Percentiles rank a stretch among this genome's conserved stretches.
Conservation (phyloP, 2,113 vertebrate genomes). For the Chlorodrepanis virens region DNA sequence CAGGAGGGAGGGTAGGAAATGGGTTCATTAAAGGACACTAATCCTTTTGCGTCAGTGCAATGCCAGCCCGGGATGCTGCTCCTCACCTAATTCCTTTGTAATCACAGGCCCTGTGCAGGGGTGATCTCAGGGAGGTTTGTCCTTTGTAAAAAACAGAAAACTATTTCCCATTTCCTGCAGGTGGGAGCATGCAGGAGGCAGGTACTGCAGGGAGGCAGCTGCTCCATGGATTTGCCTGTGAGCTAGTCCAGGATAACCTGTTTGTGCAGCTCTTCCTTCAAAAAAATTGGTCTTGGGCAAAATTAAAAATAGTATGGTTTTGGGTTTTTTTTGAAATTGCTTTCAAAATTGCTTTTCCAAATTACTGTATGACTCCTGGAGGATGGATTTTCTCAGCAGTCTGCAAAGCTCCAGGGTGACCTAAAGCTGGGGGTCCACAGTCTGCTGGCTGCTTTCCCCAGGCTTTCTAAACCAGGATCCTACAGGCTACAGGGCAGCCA, state of each 20-base stretch:
- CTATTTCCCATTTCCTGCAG: slow-evolving; percentile 38
- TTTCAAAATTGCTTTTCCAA: neutral
- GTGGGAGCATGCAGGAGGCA: neutral
- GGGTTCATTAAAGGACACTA: neutral
- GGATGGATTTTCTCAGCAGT: neutral
- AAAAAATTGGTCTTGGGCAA: neutral
- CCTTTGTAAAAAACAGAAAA: neutral
- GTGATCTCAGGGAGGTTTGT: neutral
- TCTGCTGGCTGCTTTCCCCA: neutral
- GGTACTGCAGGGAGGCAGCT: neutral
- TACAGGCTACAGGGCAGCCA: neutral
- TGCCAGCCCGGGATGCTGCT: neutral
- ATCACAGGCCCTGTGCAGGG: neutral
- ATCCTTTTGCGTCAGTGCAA: slow-evolving; percentile 2
- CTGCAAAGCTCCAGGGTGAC: neutral
- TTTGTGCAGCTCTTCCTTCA: neutral
- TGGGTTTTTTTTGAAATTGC: neutral
- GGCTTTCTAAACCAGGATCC: fast-evolving
- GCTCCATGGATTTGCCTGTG: neutral
- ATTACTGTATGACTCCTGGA: neutral
- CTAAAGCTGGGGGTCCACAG: neutral
- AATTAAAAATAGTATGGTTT: neutral
- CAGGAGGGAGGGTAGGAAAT: neutral
- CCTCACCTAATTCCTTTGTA: neutral
- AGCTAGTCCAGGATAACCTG: neutral